Percentiles rank a stretch among this genome's conserved stretches.
phyloP scores from a whole-genome alignment of 1,140 invertebrate species.

The Drosophila kohkoa region DNA sequence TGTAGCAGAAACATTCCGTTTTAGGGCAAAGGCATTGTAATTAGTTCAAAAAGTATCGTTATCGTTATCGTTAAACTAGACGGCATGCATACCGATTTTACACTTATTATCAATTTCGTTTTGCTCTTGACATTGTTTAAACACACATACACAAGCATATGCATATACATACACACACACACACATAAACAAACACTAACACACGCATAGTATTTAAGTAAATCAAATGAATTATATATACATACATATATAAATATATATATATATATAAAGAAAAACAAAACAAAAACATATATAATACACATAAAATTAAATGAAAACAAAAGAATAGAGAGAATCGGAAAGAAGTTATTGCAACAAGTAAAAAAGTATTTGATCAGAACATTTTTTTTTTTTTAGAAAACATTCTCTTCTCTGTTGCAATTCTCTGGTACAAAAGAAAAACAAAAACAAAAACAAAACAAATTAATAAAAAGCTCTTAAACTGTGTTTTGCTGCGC shows the following conservation, averaged over 20 bases:
- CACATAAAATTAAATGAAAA: conserved; percentile 27
- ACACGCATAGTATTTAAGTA: conserved; percentile 67
- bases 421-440: conserved; percentile 31
- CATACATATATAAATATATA: conserved; percentile 42
- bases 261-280: conserved; percentile 1
- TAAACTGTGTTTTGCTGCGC: conserved; percentile 41
- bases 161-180: conserved; percentile 21
- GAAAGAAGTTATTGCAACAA: conserved; percentile 28
- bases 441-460: conserved; percentile 27
- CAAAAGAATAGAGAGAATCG: conserved; percentile 12
- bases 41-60: conserved; percentile 56
- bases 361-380: conserved; percentile 4
- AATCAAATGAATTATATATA: conserved; percentile 71
- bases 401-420: conserved; percentile 20
- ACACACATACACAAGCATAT: conserved; percentile 1
- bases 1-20: conserved; percentile 65
- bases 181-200: conserved; percentile 31
- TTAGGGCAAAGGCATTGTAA: conserved; percentile 52
- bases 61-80: conserved; percentile 40
- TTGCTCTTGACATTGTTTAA: conserved; percentile 46
- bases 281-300: conserved; percentile 36
- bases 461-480: conserved; percentile 15
- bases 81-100: conserved; percentile 50
- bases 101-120: conserved; percentile 52
- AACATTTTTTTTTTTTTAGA: conserved; percentile 9